These are phyloP conservation scores for Sebastes schlegelii DNA, from an alignment of 2,113 vertebrate genomes.

Conservation along the genomic window DNA sequence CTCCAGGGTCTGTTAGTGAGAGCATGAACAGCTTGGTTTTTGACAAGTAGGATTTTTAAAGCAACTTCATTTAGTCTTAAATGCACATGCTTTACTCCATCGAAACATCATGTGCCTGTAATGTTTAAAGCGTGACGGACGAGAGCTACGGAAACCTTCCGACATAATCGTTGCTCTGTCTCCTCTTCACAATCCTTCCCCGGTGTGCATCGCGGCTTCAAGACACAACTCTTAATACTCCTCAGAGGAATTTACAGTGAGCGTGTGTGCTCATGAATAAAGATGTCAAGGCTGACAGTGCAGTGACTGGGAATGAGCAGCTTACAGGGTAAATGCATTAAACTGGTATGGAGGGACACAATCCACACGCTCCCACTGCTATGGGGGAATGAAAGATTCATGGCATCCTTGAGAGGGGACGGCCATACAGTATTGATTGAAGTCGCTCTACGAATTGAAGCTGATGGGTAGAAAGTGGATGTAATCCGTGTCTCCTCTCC, in stretches of 20 bases:
- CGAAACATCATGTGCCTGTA: conserved; percentile 28
- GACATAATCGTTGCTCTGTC: conserved; percentile 51
- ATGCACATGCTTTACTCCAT: conserved; percentile 3
- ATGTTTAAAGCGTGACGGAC: conserved; percentile 57
- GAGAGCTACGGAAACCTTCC: conserved; percentile 40
- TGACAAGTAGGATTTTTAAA: conserved; percentile 50
- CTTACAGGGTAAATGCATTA: conserved; percentile 82
- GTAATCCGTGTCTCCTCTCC: conserved; percentile 35
- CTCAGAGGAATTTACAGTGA: conserved; percentile 75
- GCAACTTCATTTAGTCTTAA: conserved; percentile 39
- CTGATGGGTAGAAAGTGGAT: conserved; percentile 51
- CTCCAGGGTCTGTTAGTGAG: conserved; percentile 38
- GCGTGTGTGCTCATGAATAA: conserved; percentile 81
- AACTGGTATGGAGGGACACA: conserved; percentile 61
- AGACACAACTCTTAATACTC: conserved; percentile 78
- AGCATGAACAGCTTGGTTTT: conserved; percentile 35
- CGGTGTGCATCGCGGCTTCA: conserved; percentile 61
- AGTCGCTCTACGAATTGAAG: conserved; percentile 50
- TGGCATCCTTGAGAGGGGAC: conserved; percentile 59
- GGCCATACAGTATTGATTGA: conserved; percentile 64
- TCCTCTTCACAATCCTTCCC: conserved; percentile 62
- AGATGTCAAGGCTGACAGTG: conserved; percentile 78
- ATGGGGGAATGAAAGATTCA: conserved; percentile 73
- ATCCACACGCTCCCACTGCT: conserved; percentile 48
- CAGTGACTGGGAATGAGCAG: conserved; percentile 76